These are phyloP conservation scores for Noctilio leporinus DNA, from an alignment of 2,113 vertebrate species.

Conservation along the genomic window DNA sequence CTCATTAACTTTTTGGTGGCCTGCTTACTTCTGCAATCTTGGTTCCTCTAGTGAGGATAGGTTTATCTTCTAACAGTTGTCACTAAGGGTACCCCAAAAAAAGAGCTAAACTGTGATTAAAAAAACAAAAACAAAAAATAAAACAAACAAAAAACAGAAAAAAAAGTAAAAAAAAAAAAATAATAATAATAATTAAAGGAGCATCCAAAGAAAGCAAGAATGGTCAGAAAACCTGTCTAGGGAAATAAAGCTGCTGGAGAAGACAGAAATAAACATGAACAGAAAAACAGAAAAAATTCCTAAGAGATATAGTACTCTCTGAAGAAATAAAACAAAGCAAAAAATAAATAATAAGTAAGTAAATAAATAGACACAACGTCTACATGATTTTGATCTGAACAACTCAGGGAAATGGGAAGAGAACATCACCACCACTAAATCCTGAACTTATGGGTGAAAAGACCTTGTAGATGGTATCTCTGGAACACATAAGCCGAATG, in stretches of 20 bases:
- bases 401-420: background rate
- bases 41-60: background rate
- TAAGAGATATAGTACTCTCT: background rate
- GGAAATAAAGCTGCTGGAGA: background rate
- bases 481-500: background rate
- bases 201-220: background rate
- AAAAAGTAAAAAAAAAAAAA: background rate
- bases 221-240: background rate
- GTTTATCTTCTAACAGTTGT: background rate
- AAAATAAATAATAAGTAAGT: no score
- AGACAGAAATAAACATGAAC: background rate
- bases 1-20: background rate
- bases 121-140: background rate
- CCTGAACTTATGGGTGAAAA: background rate
- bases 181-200: background rate
- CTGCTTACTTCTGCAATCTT: background rate
- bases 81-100: background rate
- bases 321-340: background rate
- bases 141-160: background rate
- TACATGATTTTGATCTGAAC: background rate
- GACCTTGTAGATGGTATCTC: background rate
- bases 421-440: background rate
- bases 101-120: background rate
- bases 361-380: background rate
- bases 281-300: background rate